These are phyloP conservation scores for Crepidodera aurea DNA, from an alignment of 2,888 invertebrate species.

Conservation along the genomic window DNA sequence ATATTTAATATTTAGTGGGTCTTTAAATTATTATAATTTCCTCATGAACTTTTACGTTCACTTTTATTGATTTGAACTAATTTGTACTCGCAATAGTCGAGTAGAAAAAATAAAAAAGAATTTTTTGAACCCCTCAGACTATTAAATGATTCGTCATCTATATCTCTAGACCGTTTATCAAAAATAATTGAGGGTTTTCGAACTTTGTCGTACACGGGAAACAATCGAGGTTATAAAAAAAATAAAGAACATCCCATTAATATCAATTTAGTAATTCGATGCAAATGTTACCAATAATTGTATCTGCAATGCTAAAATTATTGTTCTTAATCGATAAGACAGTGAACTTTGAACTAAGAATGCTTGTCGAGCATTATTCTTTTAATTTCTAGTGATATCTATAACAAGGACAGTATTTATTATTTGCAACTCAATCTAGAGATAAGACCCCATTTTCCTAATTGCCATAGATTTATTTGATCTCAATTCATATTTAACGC, in stretches of 20 bases:
- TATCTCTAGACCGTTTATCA: too few species aligned
- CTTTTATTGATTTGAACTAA: too few species aligned
- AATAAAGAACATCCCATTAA: not conserved
- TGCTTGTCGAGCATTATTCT: not conserved
- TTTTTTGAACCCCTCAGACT: too few species aligned
- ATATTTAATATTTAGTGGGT: too few species aligned
- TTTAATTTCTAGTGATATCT: conserved; percentile 12
- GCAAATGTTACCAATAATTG: conserved; percentile 11
- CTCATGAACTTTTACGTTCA: too few species aligned
- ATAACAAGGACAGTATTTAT: conserved; percentile 17
- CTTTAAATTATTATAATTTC: too few species aligned
- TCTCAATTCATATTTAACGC: conserved; percentile 1
- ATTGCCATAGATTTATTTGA: conserved; percentile 8
- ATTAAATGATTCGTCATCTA: too few species aligned
- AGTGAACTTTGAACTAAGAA: conserved; percentile 21
- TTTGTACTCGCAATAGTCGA: too few species aligned
- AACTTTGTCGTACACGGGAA: too few species aligned
- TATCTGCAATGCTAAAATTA: conserved; percentile 4
- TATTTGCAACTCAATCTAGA: conserved; percentile 11
- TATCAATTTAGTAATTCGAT: not conserved
- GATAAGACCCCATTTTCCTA: conserved; percentile 17
- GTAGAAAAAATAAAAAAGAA: too few species aligned
- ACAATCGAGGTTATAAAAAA: too few species aligned
- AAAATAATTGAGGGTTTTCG: too few species aligned
- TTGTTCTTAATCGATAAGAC: conserved; percentile 8